phyloP scores from a whole-genome alignment of 1,140 invertebrate species.

The Danaus plexippus region DNA sequence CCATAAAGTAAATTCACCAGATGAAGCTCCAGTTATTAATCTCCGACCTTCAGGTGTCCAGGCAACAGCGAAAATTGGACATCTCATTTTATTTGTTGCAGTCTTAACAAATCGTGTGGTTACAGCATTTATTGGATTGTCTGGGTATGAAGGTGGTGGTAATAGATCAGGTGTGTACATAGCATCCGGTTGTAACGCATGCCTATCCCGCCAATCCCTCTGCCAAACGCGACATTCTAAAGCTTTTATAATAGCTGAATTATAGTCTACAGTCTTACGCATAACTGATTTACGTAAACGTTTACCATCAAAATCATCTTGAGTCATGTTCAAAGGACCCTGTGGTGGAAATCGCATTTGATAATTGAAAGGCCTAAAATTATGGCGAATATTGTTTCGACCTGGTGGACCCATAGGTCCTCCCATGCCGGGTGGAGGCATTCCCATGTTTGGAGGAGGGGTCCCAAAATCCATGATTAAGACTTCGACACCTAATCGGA shows the following conservation, averaged over 20 bases:
- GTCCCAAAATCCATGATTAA: conserved; percentile 66
- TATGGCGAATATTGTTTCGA: conserved; percentile 62
- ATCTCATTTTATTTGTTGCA: conserved; percentile 99
- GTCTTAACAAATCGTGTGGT: conserved; percentile 97
- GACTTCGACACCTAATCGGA: conserved; percentile 65
- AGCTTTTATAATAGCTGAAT: conserved; percentile 94
- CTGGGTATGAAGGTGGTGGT: conserved; percentile 89
- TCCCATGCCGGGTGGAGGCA: conserved; percentile 60
- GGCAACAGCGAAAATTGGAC: conserved; percentile 98
- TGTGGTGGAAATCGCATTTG: conserved; percentile 71
- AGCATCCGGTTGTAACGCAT: conserved; percentile 91
- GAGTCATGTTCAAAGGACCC: conserved; percentile 76
- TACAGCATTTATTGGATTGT: conserved; percentile 97
- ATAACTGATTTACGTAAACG: conserved; percentile 95
- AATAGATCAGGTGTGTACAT: conserved; percentile 90
- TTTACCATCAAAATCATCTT: conserved; percentile 96
- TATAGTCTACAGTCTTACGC: conserved; percentile 98
- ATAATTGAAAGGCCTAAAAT: conserved; percentile 72
- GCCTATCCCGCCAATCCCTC: conserved; percentile 88
- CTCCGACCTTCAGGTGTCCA: conserved; percentile 99
- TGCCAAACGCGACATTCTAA: conserved; percentile 95
- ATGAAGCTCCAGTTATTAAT: conserved; percentile 97
- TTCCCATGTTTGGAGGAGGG: conserved; percentile 64
- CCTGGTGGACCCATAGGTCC: conserved; percentile 47
- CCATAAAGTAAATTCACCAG: conserved; percentile 99